Conservation (phyloP, 2,888 invertebrate genomes). For the Agrochola lota region DNA sequence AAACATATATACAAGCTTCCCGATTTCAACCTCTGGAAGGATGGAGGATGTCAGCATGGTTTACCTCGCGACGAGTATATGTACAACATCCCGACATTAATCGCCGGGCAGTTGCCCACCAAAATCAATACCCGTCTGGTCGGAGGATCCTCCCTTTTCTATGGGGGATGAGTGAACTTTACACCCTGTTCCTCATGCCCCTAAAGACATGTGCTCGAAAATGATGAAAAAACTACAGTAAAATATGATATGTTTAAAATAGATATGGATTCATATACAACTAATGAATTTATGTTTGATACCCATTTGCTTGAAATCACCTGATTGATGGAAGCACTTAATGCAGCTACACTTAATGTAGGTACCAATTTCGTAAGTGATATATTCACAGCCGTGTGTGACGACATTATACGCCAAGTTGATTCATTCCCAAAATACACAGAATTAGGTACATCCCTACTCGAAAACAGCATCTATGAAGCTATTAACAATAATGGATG, state of each 20-base stretch:
- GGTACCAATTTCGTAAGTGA: slow-evolving; percentile 25
- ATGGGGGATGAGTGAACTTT: too few species aligned
- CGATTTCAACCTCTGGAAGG: too few species aligned
- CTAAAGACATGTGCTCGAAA: slow-evolving; percentile 3
- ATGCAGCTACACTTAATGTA: slow-evolving; percentile 17
- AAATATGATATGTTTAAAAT: background rate
- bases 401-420: slow-evolving; percentile 46
- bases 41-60: too few species aligned
- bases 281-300: slow-evolving; percentile 19
- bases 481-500: slow-evolving; percentile 83
- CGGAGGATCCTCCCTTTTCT: too few species aligned
- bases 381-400: slow-evolving; percentile 42
- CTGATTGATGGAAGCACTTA: slow-evolving; percentile 49
- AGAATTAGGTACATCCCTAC: slow-evolving; percentile 72
- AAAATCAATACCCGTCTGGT: too few species aligned
- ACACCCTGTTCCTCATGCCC: too few species aligned
- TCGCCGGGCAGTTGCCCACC: too few species aligned
- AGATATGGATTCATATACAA: background rate
- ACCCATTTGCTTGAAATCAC: slow-evolving; percentile 23
- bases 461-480: slow-evolving; percentile 79
- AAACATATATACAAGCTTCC: too few species aligned
- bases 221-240: background rate
- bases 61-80: too few species aligned
- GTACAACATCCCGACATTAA: too few species aligned
- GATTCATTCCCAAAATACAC: slow-evolving; percentile 66